Percentiles rank a stretch among this genome's conserved stretches.
Evolutionary conservation across 2,888 invertebrate species (phyloP).

Genomic region (Aleiodes leptofemur): DNA sequence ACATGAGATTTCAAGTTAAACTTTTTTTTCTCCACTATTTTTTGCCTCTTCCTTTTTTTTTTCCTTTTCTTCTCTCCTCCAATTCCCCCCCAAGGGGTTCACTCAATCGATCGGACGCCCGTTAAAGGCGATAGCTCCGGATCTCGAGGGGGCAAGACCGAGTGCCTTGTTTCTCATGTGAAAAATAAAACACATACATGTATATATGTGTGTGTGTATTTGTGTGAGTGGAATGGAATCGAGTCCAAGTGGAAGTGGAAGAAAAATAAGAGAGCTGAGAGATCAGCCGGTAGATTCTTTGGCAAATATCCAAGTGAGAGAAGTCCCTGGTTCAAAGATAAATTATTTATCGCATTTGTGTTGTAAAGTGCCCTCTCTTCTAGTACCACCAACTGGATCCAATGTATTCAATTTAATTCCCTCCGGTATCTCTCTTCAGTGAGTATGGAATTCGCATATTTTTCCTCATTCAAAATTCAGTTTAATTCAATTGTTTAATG

Average conservation of each 20-base stretch:
- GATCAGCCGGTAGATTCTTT: slow-evolving; percentile 58
- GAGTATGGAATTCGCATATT: too few relatives aligned
- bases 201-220: too few relatives aligned
- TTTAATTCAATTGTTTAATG: too few relatives aligned
- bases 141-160: slow-evolving; percentile 27
- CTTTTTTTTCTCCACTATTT: slow-evolving; percentile 40
- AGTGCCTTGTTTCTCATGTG: slow-evolving; percentile 17
- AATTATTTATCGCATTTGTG: slow-evolving; percentile 68
- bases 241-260: slow-evolving; percentile 51
- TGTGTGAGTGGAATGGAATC: slow-evolving; percentile 40
- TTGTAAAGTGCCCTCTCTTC: slow-evolving; percentile 55
- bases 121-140: slow-evolving; percentile 42
- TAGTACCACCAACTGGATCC: slow-evolving; percentile 11
- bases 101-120: slow-evolving; percentile 40
- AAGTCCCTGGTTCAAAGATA: slow-evolving; percentile 61
- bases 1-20: slow-evolving; percentile 40
- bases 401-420: slow-evolving; percentile 27
- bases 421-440: too few relatives aligned
- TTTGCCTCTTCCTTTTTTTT: slow-evolving; percentile 32
- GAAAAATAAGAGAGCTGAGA: slow-evolving; percentile 38
- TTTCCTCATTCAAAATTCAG: too few relatives aligned
- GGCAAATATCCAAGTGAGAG: slow-evolving; percentile 61
- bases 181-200: neutral
- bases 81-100: slow-evolving; percentile 32
- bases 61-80: slow-evolving; percentile 40